Percentiles rank a stretch among this genome's conserved stretches.
These are phyloP conservation scores for Sardinella longiceps DNA, from an alignment of 2,797 vertebrate species.

Conservation along the genomic window DNA sequence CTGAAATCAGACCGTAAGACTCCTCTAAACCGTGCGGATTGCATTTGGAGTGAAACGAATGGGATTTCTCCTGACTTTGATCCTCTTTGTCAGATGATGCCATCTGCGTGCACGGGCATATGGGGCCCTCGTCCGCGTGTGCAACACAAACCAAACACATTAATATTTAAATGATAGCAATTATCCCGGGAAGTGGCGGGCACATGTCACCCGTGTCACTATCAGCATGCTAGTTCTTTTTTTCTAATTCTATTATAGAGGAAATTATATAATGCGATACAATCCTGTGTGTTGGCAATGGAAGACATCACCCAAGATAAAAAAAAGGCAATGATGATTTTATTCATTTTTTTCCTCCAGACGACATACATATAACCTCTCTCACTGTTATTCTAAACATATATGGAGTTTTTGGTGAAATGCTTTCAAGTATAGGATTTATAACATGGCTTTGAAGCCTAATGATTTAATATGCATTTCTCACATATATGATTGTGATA, in stretches of 20 bases:
- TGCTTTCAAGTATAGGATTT: neutral
- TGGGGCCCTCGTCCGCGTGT: conserved; percentile 57
- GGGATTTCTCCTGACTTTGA: conserved; percentile 77
- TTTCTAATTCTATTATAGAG: conserved; percentile 49
- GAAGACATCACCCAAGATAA: neutral
- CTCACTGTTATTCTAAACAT: too few relatives aligned
- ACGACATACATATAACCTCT: neutral
- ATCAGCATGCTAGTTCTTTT: conserved; percentile 45
- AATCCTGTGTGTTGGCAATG: neutral
- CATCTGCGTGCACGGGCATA: conserved; percentile 69
- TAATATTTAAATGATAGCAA: conserved; percentile 74
- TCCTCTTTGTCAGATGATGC: conserved; percentile 75
- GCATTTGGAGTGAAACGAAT: conserved; percentile 72
- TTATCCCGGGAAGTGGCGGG: conserved; percentile 63
- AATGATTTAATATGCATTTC: neutral
- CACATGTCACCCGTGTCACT: conserved; percentile 55
- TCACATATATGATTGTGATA: neutral
- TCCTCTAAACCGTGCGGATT: conserved; percentile 67
- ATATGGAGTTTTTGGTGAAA: neutral
- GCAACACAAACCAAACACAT: conserved; percentile 64
- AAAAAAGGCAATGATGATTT: conserved; percentile 7
- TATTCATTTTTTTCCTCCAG: conserved; percentile 41
- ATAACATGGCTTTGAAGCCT: neutral
- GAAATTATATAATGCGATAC: conserved; percentile 16
- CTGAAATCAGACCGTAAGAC: conserved; percentile 61